Percentiles rank a stretch among this genome's conserved stretches.
Evolutionary conservation across 1,140 invertebrate species (phyloP).

Genomic region (Neelides sp.): DNA sequence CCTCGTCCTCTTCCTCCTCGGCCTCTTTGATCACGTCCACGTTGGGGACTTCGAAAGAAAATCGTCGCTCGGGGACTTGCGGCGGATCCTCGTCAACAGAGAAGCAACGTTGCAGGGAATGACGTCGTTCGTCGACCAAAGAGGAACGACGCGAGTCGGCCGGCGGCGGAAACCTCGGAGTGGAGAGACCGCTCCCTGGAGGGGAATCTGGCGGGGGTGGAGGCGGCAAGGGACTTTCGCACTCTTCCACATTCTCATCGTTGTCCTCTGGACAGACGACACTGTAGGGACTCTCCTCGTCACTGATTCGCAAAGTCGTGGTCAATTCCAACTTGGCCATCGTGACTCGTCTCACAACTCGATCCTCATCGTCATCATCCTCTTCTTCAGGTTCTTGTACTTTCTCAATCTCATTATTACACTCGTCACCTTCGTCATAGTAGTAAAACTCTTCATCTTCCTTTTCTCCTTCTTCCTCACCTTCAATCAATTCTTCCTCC

Average conservation of each 20-base stretch:
- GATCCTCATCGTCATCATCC: neutral
- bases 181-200: neutral
- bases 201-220: neutral
- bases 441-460: neutral
- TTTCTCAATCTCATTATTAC: neutral
- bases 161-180: neutral
- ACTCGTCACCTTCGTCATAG: neutral
- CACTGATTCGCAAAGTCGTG: too few relatives aligned
- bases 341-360: neutral
- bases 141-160: too few relatives aligned
- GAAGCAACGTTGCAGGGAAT: too few relatives aligned
- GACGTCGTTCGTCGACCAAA: too few relatives aligned
- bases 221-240: neutral
- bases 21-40: too few relatives aligned
- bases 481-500: neutral
- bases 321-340: neutral
- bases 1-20: too few relatives aligned
- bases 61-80: too few relatives aligned
- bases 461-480: neutral
- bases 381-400: constrained; percentile 11
- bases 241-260: neutral
- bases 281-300: too few relatives aligned
- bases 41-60: too few relatives aligned
- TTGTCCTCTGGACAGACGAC: too few relatives aligned
- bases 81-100: too few relatives aligned